Percentiles rank a stretch among this genome's conserved stretches.
Conservation (phyloP, 2,888 invertebrate genomes). For the Entomobrya proxima region DNA sequence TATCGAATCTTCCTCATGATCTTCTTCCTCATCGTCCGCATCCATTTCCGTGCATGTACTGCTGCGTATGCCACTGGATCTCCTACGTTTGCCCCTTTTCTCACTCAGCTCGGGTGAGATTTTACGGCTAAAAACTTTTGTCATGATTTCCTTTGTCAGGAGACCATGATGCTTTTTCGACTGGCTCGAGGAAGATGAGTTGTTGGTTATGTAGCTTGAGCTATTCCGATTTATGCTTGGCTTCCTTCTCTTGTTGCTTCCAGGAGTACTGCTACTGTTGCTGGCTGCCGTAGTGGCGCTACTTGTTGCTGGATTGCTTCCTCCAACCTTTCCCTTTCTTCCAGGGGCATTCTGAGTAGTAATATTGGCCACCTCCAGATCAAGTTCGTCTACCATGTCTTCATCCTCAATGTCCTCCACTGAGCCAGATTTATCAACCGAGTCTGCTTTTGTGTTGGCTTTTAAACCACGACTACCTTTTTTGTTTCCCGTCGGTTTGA, state of each 20-base stretch:
- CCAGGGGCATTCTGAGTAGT: conserved; percentile 35
- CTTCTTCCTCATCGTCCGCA: conserved; percentile 35
- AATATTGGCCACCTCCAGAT: conserved; percentile 62
- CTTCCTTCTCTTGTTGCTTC: conserved; percentile 28
- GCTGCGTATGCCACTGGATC: not conserved
- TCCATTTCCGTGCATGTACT: conserved; percentile 32
- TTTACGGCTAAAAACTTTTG: conserved; percentile 66
- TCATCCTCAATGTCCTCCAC: conserved; percentile 59
- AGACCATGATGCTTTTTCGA: conserved; percentile 8
- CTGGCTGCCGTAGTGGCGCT: not conserved
- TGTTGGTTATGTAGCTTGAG: conserved; percentile 27
- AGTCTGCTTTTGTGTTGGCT: conserved; percentile 73
- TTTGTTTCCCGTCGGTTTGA: conserved; percentile 44
- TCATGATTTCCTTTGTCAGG: conserved; percentile 59
- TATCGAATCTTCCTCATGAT: conserved; percentile 38
- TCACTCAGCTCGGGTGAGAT: conserved; percentile 49
- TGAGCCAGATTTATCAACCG: conserved; percentile 61
- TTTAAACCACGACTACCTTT: conserved; percentile 63
- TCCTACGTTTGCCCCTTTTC: conserved; percentile 1
- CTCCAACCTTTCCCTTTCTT: not conserved
- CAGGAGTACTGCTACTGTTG: not conserved
- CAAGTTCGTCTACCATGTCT: conserved; percentile 49
- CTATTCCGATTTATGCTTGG: conserved; percentile 53
- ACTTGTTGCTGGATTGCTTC: conserved; percentile 45
- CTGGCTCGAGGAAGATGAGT: not conserved